Evolutionary conservation across 2,113 vertebrate species (phyloP).

Genomic region (Numenius arquata): DNA sequence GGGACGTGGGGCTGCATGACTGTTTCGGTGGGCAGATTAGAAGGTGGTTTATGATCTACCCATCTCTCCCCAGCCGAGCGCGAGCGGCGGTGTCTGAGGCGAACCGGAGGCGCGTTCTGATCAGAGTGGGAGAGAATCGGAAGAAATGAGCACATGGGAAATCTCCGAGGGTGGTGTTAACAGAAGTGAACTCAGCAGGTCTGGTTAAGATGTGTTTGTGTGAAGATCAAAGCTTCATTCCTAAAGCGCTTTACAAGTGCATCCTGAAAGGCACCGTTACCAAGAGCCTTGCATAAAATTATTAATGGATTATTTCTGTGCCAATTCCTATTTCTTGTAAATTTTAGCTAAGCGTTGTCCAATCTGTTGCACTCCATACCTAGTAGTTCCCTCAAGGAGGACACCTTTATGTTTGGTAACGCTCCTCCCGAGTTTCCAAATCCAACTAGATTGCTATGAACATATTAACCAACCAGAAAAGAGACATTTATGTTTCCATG

Average conservation of each 20-base stretch:
- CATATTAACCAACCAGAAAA: not conserved
- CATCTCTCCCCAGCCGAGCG: slow-evolving; percentile 91
- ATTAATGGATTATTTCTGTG: not conserved
- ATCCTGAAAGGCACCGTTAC: not conserved
- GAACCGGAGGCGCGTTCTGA: slow-evolving; percentile 80
- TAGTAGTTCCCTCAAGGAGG: not conserved
- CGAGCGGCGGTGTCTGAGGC: slow-evolving; percentile 82
- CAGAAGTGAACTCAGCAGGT: slow-evolving; percentile 22
- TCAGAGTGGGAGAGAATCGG: slow-evolving; percentile 62
- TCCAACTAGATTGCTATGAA: not conserved
- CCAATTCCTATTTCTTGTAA: not conserved
- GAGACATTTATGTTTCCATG: not conserved
- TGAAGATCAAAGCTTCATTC: not conserved
- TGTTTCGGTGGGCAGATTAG: slow-evolving; percentile 86
- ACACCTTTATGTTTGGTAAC: not conserved
- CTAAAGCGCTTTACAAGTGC: not conserved
- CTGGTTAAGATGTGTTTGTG: not conserved
- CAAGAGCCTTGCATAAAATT: not conserved
- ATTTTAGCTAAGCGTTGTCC: not conserved
- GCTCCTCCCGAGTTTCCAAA: not conserved
- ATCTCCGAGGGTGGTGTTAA: not conserved
- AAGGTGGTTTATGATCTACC: slow-evolving; percentile 93
- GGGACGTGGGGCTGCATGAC: slow-evolving; percentile 91
- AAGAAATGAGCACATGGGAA: slow-evolving; percentile 56
- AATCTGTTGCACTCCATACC: not conserved